A percentile compares a stretch with the other conserved stretches of the same genome.
Conservation (phyloP, 2,888 invertebrate genomes). For the Nematopogon swammerdamellus region DNA sequence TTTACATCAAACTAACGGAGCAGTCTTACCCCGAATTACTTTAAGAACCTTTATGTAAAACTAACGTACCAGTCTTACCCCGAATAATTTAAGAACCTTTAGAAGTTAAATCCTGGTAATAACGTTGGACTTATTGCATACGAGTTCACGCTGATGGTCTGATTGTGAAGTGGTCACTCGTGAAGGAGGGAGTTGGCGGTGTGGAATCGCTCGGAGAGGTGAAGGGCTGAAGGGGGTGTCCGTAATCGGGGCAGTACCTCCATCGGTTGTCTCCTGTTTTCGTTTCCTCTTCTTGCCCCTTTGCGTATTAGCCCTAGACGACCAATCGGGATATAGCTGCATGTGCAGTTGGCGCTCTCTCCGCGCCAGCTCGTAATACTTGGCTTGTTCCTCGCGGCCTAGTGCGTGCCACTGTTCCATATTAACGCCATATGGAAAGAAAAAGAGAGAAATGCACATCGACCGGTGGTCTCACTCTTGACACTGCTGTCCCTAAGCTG, state of each 20-base stretch:
- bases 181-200: too few species aligned
- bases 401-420: constrained; percentile 96
- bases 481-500: constrained; percentile 54
- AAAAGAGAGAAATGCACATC: constrained; percentile 52
- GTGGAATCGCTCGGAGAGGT: too few species aligned
- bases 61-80: too few species aligned
- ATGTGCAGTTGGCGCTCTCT: constrained; percentile 98
- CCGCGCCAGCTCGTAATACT: constrained; percentile 99
- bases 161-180: too few species aligned
- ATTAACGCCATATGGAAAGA: constrained; percentile 49
- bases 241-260: constrained; percentile 64
- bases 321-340: constrained; percentile 99
- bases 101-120: too few species aligned
- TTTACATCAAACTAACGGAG: too few species aligned
- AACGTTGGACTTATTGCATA: too few species aligned
- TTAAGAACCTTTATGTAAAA: too few species aligned
- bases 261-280: constrained; percentile 96
- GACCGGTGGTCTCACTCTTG: constrained; percentile 29
- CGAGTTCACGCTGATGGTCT: too few species aligned
- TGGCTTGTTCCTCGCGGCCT: constrained; percentile 98
- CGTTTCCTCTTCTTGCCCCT: constrained; percentile 99
- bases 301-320: constrained; percentile 99
- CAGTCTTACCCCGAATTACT: too few species aligned
- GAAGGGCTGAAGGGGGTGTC: not conserved
- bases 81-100: too few species aligned